These are phyloP conservation scores for Gallinago jamesoni DNA, from an alignment of 2,113 vertebrate genomes.

Conservation along the genomic window DNA sequence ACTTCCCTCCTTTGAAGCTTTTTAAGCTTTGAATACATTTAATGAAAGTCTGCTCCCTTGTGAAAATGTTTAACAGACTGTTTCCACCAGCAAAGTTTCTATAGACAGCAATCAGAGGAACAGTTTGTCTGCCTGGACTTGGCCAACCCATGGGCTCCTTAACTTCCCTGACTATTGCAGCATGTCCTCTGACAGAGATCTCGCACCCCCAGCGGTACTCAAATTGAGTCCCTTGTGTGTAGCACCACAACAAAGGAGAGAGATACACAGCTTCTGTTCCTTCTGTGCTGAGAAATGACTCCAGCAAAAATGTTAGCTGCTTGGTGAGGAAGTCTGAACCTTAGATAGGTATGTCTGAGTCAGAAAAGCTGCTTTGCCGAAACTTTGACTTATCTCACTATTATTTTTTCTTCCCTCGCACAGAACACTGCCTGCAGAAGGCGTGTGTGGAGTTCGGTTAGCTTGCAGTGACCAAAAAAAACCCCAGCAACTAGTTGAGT, in stretches of 20 bases:
- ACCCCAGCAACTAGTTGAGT: background rate
- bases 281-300: background rate
- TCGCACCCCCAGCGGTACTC: background rate
- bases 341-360: background rate
- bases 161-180: background rate
- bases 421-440: background rate
- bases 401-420: background rate
- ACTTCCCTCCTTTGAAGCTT: slow-evolving; percentile 7
- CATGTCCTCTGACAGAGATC: background rate
- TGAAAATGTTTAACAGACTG: background rate
- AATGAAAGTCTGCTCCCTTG: background rate
- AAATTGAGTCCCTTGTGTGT: background rate
- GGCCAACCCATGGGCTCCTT: background rate
- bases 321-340: background rate
- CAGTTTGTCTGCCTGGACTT: background rate
- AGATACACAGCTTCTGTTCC: background rate
- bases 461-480: background rate
- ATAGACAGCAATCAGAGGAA: background rate
- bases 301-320: background rate
- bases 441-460: background rate
- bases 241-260: background rate
- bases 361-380: background rate
- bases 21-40: background rate
- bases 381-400: background rate
- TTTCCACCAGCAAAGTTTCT: background rate